A percentile compares a stretch with the other conserved stretches of the same genome.
Evolutionary conservation across 2,797 vertebrate species (phyloP).

Genomic region (Spinibarbus caldwelli): DNA sequence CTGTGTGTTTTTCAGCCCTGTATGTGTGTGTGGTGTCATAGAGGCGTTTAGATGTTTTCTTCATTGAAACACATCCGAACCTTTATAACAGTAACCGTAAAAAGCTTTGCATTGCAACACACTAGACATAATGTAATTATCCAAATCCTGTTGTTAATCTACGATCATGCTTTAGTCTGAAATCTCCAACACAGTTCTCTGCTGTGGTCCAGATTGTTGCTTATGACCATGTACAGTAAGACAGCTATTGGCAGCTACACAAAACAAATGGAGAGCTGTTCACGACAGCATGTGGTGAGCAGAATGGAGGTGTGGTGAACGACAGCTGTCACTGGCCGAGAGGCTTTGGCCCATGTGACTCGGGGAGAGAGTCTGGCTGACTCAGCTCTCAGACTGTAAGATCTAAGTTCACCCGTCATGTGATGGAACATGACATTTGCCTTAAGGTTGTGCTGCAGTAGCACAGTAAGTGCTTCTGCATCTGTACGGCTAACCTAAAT

Average conservation of each 20-base stretch:
- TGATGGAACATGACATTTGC: slow-evolving; percentile 25
- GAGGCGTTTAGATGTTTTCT: slow-evolving; percentile 39
- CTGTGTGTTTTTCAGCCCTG: slow-evolving; percentile 6
- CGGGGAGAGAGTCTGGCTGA: slow-evolving; percentile 35
- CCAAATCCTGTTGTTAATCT: slow-evolving; percentile 6
- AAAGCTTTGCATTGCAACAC: not conserved
- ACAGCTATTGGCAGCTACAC: slow-evolving; percentile 34
- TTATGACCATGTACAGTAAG: slow-evolving; percentile 41
- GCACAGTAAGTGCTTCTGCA: not conserved
- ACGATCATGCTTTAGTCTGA: not conserved
- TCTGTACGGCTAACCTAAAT: slow-evolving; percentile 2
- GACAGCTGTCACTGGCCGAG: slow-evolving; percentile 59
- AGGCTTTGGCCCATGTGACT: slow-evolving; percentile 50
- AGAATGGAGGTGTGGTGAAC: slow-evolving; percentile 50
- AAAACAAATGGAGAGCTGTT: slow-evolving; percentile 48
- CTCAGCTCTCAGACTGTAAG: slow-evolving; percentile 45
- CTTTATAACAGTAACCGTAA: not conserved
- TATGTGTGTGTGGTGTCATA: slow-evolving; percentile 35
- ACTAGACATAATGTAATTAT: not conserved
- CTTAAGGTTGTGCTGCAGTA: slow-evolving; percentile 21
- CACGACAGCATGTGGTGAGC: slow-evolving; percentile 51
- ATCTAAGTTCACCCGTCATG: slow-evolving; percentile 5
- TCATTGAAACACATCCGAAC: slow-evolving; percentile 5
- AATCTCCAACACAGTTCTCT: slow-evolving; percentile 9
- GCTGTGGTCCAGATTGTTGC: slow-evolving; percentile 30